Conservation (phyloP, 2,113 vertebrate genomes). For the Abramis brama region DNA sequence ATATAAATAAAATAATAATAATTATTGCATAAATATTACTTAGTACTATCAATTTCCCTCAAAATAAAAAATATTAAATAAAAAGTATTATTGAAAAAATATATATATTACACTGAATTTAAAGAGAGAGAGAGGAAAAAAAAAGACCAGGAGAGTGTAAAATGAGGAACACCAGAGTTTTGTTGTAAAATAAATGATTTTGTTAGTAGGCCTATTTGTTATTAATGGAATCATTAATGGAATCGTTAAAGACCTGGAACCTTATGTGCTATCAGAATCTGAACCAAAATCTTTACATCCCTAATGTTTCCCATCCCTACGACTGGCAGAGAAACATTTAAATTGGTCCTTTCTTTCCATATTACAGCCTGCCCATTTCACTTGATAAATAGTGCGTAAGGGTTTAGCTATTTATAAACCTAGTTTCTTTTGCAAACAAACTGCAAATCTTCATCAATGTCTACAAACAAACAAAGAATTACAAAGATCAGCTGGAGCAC, state of each 20-base stretch:
- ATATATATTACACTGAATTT: too few species aligned
- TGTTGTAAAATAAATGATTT: not conserved
- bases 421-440: not conserved
- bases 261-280: not conserved
- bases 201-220: not conserved
- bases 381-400: slow-evolving; percentile 5
- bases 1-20: too few species aligned
- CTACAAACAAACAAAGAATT: not conserved
- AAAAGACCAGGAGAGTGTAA: too few species aligned
- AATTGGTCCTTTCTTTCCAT: not conserved
- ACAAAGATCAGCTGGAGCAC: not conserved
- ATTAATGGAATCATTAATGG: not conserved
- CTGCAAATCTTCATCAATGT: not conserved
- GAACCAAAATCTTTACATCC: not conserved
- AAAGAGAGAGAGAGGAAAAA: too few species aligned
- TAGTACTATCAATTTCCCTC: too few species aligned
- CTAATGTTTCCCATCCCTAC: not conserved
- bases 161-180: not conserved
- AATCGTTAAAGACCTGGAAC: not conserved
- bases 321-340: not conserved
- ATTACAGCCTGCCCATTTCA: slow-evolving; percentile 18
- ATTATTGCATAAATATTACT: too few species aligned
- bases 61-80: too few species aligned
- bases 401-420: slow-evolving; percentile 4
- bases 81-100: too few species aligned